These are phyloP conservation scores for Anguilla obscura DNA, from an alignment of 2,797 vertebrate species.

Conservation along the genomic window DNA sequence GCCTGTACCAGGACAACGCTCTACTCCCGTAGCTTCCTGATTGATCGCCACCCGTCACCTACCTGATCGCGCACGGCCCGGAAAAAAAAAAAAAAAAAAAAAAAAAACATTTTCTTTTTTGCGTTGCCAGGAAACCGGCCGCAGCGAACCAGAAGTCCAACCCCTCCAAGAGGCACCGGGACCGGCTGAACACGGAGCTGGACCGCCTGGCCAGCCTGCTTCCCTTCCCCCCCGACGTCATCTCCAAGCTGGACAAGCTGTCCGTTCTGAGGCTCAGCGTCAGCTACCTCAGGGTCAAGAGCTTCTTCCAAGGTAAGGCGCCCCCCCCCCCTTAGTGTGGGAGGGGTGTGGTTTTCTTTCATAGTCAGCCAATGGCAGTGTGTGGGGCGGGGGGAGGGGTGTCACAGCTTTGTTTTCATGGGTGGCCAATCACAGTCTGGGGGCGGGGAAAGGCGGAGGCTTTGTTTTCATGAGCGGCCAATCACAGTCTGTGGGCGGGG, in stretches of 20 bases:
- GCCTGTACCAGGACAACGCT: neutral
- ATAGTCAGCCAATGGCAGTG: neutral
- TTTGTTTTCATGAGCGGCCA: neutral
- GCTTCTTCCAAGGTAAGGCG: constrained; percentile 83
- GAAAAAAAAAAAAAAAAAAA: neutral
- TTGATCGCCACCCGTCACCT: neutral
- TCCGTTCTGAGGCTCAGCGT: constrained; percentile 87
- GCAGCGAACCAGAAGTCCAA: constrained; percentile 77
- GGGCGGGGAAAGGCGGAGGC: neutral
- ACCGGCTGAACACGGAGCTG: constrained; percentile 85
- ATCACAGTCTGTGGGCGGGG: neutral
- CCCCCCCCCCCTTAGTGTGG: neutral
- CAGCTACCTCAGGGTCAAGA: constrained; percentile 86
- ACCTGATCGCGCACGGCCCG: neutral
- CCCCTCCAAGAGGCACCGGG: constrained; percentile 86
- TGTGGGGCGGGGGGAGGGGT: neutral
- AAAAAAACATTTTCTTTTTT: neutral
- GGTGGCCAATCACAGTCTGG: neutral
- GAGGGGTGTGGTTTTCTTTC: neutral
- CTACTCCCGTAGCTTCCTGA: neutral
- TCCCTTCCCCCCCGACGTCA: constrained; percentile 80
- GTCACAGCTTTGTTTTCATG: neutral
- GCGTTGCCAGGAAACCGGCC: constrained; percentile 64
- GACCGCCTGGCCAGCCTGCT: constrained; percentile 83
- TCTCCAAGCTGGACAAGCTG: constrained; percentile 87